Base-by-base conservation (phyloP, 2,797 vertebrate species). In the Linurgus olivaceus region DNA sequence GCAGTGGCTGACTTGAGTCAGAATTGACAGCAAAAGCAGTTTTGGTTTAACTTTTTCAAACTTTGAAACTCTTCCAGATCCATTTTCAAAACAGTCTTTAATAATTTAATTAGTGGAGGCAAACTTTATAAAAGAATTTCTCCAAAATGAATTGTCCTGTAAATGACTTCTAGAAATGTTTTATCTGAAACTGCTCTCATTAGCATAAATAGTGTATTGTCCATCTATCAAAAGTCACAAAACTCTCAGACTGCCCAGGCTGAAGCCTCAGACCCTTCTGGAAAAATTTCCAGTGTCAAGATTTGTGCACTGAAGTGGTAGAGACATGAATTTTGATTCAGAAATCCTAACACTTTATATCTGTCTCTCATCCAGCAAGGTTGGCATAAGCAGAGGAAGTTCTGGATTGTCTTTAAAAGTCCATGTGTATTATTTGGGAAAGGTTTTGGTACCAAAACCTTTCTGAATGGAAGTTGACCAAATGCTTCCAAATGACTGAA, bases 311-410 rank as follows among this genome's bases (percentile, higher is more conserved):
- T 50, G n/a, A 75, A 52, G 28, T 72, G 26, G 4, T 25, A 59
- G 11, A 78, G 33, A 23, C 31, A 51, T 3, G 6, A 33, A 38
- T 57, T 77, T 54, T 57, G 17, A 23, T 66, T 2, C 8, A 47
- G 26, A 81, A 77, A 13, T 62, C 10, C 1, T 3, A 2, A 8
- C 0, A 1, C 13, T 62, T 70, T 21, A 25, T 12, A 29, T 58
- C 21, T 31, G 6, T n/a, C 21, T 86, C 21, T 74, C 48, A 38
- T 38, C 21, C 45, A 74, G 25, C 11, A 45, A 47, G 37, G 25
- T 0, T 67, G 38, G 6, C 25, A 17, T 31, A 47, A 81, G 44
- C 24, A 77, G 48, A 77, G 13, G 21, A 77, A 84, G 31, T 51
- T 71, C 45, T 42, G 8, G 15, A 28, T 63, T 79, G 31, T 55